Conservation (phyloP, 2,113 vertebrate species). For the Limanda limanda region DNA sequence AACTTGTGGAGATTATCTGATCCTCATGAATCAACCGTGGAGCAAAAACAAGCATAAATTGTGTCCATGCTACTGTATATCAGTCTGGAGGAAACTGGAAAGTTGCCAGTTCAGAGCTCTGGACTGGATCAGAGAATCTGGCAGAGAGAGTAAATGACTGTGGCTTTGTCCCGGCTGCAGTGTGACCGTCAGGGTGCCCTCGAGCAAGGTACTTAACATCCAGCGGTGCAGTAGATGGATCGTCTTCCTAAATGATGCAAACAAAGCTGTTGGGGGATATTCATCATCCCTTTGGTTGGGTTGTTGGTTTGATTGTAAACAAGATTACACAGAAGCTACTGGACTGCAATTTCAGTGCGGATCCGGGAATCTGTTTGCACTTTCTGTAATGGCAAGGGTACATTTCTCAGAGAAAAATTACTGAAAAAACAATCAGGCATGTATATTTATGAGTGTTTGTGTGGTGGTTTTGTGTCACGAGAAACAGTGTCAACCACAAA, state of each 20-base stretch:
- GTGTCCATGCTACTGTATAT: constrained; percentile 37
- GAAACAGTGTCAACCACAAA: too few relatives aligned
- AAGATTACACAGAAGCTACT: too few relatives aligned
- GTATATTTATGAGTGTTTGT: too few relatives aligned
- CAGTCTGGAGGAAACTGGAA: constrained; percentile 27
- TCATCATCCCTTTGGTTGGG: neutral
- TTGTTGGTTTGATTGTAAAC: too few relatives aligned
- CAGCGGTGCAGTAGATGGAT: constrained; percentile 5
- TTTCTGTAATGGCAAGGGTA: too few relatives aligned
- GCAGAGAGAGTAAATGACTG: constrained; percentile 26
- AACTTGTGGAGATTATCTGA: constrained; percentile 22
- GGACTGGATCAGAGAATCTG: constrained; percentile 36
- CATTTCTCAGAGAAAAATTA: too few relatives aligned
- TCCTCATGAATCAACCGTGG: constrained; percentile 18
- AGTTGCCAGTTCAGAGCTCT: constrained; percentile 47
- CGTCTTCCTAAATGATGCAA: too few relatives aligned
- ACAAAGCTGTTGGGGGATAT: too few relatives aligned
- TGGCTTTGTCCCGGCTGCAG: constrained; percentile 41
- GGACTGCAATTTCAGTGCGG: too few relatives aligned
- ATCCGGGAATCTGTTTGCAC: too few relatives aligned
- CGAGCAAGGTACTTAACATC: constrained; percentile 62
- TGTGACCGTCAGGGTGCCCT: constrained; percentile 35
- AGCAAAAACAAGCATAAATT: constrained; percentile 52
- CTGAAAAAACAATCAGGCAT: too few relatives aligned
- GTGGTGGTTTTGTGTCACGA: too few relatives aligned